A percentile compares a stretch with the other conserved stretches of the same genome.
Evolutionary conservation across 2,888 invertebrate genomes (phyloP).

Genomic region (Galeruca laticollis): DNA sequence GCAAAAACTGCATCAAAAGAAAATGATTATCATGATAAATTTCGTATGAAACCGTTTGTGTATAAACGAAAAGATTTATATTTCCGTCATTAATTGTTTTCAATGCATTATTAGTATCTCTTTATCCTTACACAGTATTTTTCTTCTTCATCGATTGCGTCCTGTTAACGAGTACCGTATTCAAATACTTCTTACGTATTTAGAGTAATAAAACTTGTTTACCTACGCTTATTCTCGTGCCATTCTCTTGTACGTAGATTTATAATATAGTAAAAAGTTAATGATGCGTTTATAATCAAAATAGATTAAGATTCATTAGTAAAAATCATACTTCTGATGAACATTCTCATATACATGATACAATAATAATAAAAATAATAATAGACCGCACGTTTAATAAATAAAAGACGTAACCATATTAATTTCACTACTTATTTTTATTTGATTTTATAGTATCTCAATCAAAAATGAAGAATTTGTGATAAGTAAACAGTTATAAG

Average conservation of each 20-base stretch:
- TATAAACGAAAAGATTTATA: no score
- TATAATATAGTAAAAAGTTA: constrained; percentile 2
- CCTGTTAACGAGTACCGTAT: neutral
- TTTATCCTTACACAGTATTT: neutral
- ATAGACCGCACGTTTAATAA: no score
- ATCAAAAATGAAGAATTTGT: no score
- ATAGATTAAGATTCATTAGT: neutral
- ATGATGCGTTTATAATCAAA: constrained; percentile 5
- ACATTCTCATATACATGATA: neutral
- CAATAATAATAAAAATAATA: neutral
- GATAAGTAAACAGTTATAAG: no score
- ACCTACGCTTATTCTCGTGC: constrained; percentile 3
- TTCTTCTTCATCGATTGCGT: neutral
- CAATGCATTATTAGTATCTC: no score
- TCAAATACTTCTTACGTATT: constrained; percentile 8
- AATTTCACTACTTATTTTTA: no score
- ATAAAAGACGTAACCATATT: no score
- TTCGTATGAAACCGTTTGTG: no score
- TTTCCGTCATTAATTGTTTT: neutral
- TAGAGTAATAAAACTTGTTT: constrained; percentile 6
- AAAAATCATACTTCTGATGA: neutral
- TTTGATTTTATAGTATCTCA: no score
- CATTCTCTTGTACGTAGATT: neutral
- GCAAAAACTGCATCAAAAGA: no score
- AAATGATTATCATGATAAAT: no score